Percentiles rank a stretch among this genome's conserved stretches.
Conservation (phyloP, 2,888 invertebrate genomes). For the Nemotelus nigrinus region DNA sequence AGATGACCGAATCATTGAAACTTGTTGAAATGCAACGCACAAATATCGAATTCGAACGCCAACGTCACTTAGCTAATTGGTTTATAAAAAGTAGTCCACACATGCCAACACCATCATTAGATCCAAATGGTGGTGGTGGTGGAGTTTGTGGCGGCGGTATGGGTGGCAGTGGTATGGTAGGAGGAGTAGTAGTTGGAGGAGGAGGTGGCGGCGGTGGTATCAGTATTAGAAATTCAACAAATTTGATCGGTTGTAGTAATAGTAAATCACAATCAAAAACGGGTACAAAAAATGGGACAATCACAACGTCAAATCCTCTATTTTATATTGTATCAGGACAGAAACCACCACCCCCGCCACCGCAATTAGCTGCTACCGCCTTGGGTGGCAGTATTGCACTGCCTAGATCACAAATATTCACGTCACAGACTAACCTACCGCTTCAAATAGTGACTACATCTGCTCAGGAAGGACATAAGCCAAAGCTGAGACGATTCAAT, state of each 20-base stretch:
- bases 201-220: conserved; percentile 48
- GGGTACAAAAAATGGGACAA: conserved; percentile 56
- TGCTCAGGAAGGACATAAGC: conserved; percentile 61
- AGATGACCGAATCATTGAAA: conserved; percentile 62
- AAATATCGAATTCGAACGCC: conserved; percentile 65
- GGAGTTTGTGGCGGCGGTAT: conserved; percentile 52
- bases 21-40: conserved; percentile 65
- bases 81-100: conserved; percentile 65
- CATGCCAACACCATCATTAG: conserved; percentile 59
- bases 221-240: conserved; percentile 41
- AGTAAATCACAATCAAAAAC: conserved; percentile 53
- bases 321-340: conserved; percentile 57
- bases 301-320: conserved; percentile 56
- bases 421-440: conserved; percentile 57
- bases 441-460: conserved; percentile 56
- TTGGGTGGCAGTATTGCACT: conserved; percentile 54
- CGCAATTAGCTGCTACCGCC: conserved; percentile 47
- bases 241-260: conserved; percentile 36
- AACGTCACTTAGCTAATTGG: conserved; percentile 65
- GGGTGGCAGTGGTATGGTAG: conserved; percentile 41
- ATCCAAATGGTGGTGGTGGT: conserved; percentile 48
- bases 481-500: conserved; percentile 64
- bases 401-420: conserved; percentile 55
- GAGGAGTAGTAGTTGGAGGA: conserved; percentile 42
- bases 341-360: conserved; percentile 51